Conservation (phyloP, 2,797 vertebrate genomes). For the Falco cherrug region DNA sequence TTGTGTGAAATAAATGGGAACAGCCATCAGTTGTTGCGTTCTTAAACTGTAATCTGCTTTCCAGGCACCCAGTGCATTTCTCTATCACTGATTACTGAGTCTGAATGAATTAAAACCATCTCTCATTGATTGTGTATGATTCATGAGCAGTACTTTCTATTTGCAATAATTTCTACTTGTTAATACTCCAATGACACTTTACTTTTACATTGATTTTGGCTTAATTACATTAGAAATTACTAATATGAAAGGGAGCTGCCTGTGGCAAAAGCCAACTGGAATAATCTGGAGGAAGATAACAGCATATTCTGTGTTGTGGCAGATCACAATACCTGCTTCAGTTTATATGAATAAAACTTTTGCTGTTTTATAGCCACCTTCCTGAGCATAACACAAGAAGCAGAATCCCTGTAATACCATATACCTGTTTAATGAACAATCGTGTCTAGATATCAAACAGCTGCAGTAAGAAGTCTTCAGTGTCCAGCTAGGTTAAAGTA, state of each 20-base stretch:
- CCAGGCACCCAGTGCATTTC: not conserved
- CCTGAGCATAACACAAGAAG: not conserved
- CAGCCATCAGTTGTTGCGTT: not conserved
- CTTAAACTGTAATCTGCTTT: not conserved
- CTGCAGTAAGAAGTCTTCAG: not conserved
- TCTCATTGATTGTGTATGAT: not conserved
- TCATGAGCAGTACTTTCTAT: not conserved
- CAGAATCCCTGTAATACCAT: not conserved
- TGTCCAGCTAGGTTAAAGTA: not conserved
- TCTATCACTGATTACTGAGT: not conserved
- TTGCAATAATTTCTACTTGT: slow-evolving; percentile 11
- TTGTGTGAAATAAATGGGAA: not conserved
- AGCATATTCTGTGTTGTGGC: not conserved
- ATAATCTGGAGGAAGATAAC: not conserved
- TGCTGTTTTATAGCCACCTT: not conserved
- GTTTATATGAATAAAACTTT: not conserved
- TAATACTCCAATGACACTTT: slow-evolving; percentile 25
- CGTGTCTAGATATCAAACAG: not conserved
- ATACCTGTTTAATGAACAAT: not conserved
- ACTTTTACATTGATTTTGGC: slow-evolving; percentile 42
- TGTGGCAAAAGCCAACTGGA: not conserved
- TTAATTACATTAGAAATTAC: slow-evolving; percentile 21
- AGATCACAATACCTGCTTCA: not conserved
- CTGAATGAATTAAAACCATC: not conserved
- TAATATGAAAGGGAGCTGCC: not conserved